Evolutionary conservation across 2,888 invertebrate genomes (phyloP).

Genomic region (Brachynemurus nebulosus): DNA sequence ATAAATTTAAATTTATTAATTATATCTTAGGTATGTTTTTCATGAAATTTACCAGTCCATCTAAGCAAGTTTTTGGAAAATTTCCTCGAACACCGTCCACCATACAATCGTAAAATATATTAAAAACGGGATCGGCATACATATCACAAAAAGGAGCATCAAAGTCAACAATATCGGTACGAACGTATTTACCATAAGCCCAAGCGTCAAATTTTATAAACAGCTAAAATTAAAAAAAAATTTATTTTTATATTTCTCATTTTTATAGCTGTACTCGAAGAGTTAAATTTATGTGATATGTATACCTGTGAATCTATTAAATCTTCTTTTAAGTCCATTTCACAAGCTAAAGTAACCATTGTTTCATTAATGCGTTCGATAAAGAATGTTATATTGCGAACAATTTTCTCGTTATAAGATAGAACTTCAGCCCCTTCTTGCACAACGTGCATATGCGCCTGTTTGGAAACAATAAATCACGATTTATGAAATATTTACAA

Average conservation of each 20-base stretch:
- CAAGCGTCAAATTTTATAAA: neutral
- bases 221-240: neutral
- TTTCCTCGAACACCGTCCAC: neutral
- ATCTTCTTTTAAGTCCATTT: neutral
- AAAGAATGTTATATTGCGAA: neutral
- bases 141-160: neutral
- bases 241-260: neutral
- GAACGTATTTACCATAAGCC: neutral
- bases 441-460: neutral
- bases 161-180: neutral
- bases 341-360: neutral
- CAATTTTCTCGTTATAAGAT: neutral
- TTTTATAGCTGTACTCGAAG: neutral
- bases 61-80: neutral
- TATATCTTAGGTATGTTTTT: neutral
- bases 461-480: too few relatives aligned
- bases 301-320: neutral
- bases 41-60: neutral
- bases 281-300: too few relatives aligned
- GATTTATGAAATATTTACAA: too few relatives aligned
- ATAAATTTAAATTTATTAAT: neutral
- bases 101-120: neutral
- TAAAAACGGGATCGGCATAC: neutral
- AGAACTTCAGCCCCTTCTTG: neutral
- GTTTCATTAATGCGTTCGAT: neutral